Base-by-base conservation (phyloP, 2,797 vertebrate genomes). In the Smutsia gigantea region DNA sequence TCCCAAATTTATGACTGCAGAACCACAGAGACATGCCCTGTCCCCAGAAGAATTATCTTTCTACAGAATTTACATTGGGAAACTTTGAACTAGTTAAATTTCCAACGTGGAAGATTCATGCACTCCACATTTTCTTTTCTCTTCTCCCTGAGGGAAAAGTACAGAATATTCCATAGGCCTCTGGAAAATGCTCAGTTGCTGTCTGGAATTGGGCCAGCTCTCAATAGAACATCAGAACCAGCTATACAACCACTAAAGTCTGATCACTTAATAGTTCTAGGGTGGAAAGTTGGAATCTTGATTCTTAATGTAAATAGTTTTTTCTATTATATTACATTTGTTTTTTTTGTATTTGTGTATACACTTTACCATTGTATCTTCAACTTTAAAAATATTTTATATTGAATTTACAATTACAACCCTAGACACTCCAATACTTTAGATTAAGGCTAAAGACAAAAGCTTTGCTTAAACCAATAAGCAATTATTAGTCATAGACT, bases 361-460 rank as follows among this genome's bases (percentile, higher is more conserved):
- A 71, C 29, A 88, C 23, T 61, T 92, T 95, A 57, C 13, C 83
- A 64, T 18, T 87, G 21, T 82, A 82, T 87, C 46, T 64, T 93
- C 4, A 77, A 81, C 31, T 94, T 85, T 42, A 86, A 93, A 85
- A 31, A 63, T 15, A 83, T 87, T 93, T 84, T 93, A 66, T 72
- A 37, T 77, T 92, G 78, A 57, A 83, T 83, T 93, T 94, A 49
- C 3, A 4, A 78, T 90, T 94, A 90, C 59, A 14, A 94, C 39
- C 86, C 57, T 87, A 86, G 29, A 83, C 42, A 90, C 7, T 27
- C 39, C 53, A 78, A 83, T 7, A 78, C 49, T 93, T 21, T 39
- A 90, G 29, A 25, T 71, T 53, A 94, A 69, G n/a, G 37, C 55
- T 83, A 93, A 64, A 53, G n/a, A 15, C 27, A 64, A 87, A 95